These are phyloP conservation scores for Drosophila gaucha DNA, from an alignment of 2,888 invertebrate species.

Conservation along the genomic window DNA sequence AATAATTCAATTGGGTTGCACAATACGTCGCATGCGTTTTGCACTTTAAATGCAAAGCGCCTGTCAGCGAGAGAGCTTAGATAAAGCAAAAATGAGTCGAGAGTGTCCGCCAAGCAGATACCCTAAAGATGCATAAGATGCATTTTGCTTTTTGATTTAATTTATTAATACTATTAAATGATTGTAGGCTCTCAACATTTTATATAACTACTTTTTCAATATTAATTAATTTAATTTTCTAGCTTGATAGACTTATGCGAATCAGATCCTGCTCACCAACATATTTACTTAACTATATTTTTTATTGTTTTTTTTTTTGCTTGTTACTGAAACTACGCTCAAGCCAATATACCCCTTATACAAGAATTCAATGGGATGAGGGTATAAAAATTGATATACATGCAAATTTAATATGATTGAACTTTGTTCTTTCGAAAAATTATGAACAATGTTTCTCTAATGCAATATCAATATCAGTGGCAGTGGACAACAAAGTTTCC, in stretches of 20 bases:
- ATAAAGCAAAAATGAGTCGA: background rate
- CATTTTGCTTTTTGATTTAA: no score
- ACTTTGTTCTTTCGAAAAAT: background rate
- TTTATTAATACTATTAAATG: no score
- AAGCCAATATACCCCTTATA: background rate
- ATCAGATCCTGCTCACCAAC: no score
- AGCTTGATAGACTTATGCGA: no score
- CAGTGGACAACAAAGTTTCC: conserved; percentile 17
- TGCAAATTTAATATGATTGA: background rate
- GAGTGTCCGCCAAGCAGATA: background rate
- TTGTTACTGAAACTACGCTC: no score
- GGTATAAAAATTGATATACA: background rate
- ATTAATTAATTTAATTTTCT: no score
- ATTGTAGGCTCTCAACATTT: no score
- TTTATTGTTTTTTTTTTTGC: no score
- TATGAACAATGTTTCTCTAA: background rate
- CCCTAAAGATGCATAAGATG: no score
- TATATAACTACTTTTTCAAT: no score
- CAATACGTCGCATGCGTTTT: conserved; percentile 59
- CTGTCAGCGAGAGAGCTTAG: conserved; percentile 5
- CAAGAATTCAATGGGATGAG: background rate
- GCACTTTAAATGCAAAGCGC: conserved; percentile 41
- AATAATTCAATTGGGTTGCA: conserved; percentile 76
- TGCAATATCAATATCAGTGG: background rate
- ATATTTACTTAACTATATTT: background rate